These are phyloP conservation scores for Drosophila baimaii DNA, from an alignment of 1,140 invertebrate species.

Conservation along the genomic window DNA sequence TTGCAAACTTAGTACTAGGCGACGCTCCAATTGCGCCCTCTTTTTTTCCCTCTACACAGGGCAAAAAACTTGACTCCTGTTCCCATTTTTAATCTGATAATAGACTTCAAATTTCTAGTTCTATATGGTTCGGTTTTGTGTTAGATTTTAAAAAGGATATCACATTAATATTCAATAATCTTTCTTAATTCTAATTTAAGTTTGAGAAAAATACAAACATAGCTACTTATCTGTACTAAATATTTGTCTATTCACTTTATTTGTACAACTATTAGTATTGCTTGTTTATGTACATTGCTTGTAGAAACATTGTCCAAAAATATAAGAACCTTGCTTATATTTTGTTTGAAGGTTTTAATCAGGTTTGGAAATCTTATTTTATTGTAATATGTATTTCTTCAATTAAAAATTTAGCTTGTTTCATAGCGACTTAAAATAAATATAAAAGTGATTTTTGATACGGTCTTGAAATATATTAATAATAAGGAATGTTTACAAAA, in stretches of 20 bases:
- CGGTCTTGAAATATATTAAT: too few relatives aligned
- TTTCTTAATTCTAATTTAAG: not conserved
- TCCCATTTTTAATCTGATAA: not conserved
- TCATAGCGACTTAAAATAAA: too few relatives aligned
- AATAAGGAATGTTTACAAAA: too few relatives aligned
- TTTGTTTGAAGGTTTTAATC: not conserved
- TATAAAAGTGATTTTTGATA: too few relatives aligned
- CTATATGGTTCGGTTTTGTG: not conserved
- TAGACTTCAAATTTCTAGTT: not conserved
- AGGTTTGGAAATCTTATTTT: not conserved
- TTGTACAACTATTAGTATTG: not conserved
- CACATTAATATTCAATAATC: too few relatives aligned
- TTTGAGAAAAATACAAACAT: not conserved
- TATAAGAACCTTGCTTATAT: not conserved
- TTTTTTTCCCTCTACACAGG: not conserved
- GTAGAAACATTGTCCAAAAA: not conserved
- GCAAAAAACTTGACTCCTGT: not conserved
- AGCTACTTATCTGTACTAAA: not conserved
- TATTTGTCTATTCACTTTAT: not conserved
- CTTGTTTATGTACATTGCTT: not conserved
- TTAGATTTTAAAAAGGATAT: too few relatives aligned
- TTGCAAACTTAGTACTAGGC: constrained; percentile 31
- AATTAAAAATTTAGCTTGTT: too few relatives aligned
- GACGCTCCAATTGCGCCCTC: constrained; percentile 23
- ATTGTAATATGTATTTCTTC: too few relatives aligned